These are phyloP conservation scores for Boulengeromyrus knoepffleri DNA, from an alignment of 2,113 vertebrate genomes.

Conservation along the genomic window DNA sequence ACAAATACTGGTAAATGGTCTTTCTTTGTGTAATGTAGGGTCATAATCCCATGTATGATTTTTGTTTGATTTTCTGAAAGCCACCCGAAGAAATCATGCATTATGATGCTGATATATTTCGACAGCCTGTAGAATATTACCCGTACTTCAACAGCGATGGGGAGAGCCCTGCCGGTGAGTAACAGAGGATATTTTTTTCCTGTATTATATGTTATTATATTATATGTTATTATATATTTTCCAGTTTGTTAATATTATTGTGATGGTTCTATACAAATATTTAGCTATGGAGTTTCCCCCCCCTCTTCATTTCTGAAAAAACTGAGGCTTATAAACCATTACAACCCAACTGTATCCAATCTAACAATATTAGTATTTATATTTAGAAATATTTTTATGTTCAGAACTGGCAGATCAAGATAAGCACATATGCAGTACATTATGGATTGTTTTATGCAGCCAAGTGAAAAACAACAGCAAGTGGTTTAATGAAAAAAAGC, in stretches of 20 bases:
- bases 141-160: constrained; percentile 79
- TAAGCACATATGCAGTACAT: background rate
- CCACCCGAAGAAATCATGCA: constrained; percentile 82
- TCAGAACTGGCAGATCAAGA: background rate
- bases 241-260: background rate
- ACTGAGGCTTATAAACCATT: background rate
- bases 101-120: constrained; percentile 87
- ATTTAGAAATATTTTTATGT: background rate
- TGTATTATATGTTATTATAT: background rate
- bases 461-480: background rate
- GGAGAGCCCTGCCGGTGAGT: constrained; percentile 86
- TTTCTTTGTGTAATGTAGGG: background rate
- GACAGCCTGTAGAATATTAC: constrained; percentile 81
- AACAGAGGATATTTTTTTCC: background rate
- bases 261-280: background rate
- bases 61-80: constrained; percentile 53
- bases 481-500: background rate
- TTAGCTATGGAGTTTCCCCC: background rate
- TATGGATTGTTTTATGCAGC: background rate
- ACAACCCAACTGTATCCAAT: background rate
- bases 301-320: background rate
- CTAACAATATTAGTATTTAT: background rate
- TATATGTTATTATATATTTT: background rate
- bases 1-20: background rate
- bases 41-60: background rate